Evolutionary conservation across 2,888 invertebrate species (phyloP).

Genomic region (Ormyrus labotus): DNA sequence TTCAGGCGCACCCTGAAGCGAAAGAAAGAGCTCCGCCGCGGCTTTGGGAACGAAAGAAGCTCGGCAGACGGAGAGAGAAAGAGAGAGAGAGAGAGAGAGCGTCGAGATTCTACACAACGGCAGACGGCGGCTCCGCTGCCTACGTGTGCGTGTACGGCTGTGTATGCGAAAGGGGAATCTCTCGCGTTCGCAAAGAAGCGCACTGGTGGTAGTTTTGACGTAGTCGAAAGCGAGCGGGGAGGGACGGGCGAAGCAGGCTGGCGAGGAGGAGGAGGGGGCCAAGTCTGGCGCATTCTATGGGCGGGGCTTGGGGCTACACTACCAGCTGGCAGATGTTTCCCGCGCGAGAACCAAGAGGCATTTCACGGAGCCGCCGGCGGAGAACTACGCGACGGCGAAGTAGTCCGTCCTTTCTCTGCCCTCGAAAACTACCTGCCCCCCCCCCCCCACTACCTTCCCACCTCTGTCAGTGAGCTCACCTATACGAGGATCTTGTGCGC

Average conservation of each 20-base stretch:
- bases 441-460: neutral
- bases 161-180: too few relatives aligned
- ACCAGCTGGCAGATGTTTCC: slow-evolving; percentile 58
- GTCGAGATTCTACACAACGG: too few relatives aligned
- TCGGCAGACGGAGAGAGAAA: too few relatives aligned
- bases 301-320: slow-evolving; percentile 46
- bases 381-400: slow-evolving; percentile 45
- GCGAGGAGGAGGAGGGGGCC: slow-evolving; percentile 35
- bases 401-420: slow-evolving; percentile 28
- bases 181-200: too few relatives aligned
- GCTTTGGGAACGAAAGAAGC: too few relatives aligned
- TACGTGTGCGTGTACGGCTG: too few relatives aligned
- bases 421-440: neutral
- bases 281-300: slow-evolving; percentile 47
- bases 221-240: slow-evolving; percentile 21
- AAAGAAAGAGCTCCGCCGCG: too few relatives aligned
- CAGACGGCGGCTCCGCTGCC: too few relatives aligned
- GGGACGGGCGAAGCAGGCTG: neutral
- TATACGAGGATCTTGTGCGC: too few relatives aligned
- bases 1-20: too few relatives aligned
- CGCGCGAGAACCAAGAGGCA: slow-evolving; percentile 39
- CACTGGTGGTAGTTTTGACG: neutral
- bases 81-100: too few relatives aligned
- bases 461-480: neutral
- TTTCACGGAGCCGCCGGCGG: slow-evolving; percentile 32